A percentile compares a stretch with the other conserved stretches of the same genome.
Evolutionary conservation across 2,797 vertebrate species (phyloP).

Genomic region (Danio kyathit): DNA sequence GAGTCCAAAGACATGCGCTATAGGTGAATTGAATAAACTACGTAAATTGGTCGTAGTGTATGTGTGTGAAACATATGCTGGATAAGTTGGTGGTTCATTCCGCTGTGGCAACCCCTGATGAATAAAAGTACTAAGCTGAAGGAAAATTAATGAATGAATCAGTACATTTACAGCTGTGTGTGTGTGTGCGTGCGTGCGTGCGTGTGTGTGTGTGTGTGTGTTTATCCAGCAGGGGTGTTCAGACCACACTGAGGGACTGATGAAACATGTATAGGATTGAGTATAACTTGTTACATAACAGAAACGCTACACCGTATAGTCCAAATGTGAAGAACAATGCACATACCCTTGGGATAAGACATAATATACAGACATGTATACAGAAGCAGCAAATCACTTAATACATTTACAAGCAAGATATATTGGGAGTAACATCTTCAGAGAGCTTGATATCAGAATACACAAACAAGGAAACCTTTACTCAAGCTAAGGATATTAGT

Average conservation of each 20-base stretch:
- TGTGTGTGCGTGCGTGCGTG: no score
- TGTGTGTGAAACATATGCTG: no score
- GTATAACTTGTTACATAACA: constrained; percentile 9
- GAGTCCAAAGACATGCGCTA: no score
- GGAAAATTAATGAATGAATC: no score
- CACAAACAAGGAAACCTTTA: not conserved
- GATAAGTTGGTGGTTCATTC: no score
- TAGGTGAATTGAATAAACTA: no score
- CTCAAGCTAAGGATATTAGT: not conserved
- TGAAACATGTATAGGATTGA: constrained; percentile 23
- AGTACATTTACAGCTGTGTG: no score
- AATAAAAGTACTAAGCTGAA: no score
- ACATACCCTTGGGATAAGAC: not conserved
- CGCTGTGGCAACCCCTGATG: no score
- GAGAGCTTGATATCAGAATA: not conserved
- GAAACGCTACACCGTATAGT: not conserved
- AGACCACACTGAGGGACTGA: not conserved
- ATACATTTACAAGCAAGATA: not conserved
- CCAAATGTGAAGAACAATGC: not conserved
- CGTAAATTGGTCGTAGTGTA: no score
- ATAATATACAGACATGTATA: not conserved
- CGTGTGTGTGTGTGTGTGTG: not conserved
- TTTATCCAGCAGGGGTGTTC: constrained; percentile 2
- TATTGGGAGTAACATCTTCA: not conserved
- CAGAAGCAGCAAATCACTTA: not conserved